Base-by-base conservation (phyloP, 2,888 invertebrate genomes). In the Microctonus hyperodae region DNA sequence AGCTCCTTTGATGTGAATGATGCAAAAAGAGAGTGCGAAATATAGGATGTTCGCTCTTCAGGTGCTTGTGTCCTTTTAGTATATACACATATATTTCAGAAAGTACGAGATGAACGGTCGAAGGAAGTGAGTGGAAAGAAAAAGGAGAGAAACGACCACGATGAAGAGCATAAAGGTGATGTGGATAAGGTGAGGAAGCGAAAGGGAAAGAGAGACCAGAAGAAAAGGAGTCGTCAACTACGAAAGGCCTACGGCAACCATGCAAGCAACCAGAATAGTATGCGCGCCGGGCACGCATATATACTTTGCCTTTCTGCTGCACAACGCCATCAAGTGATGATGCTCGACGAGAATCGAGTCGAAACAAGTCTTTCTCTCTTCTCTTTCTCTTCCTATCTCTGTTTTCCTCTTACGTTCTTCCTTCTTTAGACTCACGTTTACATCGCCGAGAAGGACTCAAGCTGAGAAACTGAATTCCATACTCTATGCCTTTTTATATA, bases 401-500 rank as follows among this genome's bases (percentile, higher is more conserved):
- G 16, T n/a, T 44, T n/a, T n/a, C 16, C 16, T 7, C 5, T 44
- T 44, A 7, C 16, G 16, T 9, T 44, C 44, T 16, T 5, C 16
- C 44, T 44, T 44, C n/a, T n/a, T n/a, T 44, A 44, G 44, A 44
- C 44, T 44, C 3, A 16, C 59, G 48, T 48, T 44, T 53, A 53
- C 60, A 65, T n/a, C n/a, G 76, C 75, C 72, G 68, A 74, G 75
- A 70, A 71, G 73, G 76, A 75, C 76, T 80, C 79, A 80, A 80
- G 80, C 80, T 79, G 79, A 75, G 80, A 80, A 77, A 73, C 78
- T 79, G 79, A 80, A 80, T 80, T 80, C 79, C 80, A 79, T 74
- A 75, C 77, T 76, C 77, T 78, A 77, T 76, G 78, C 77, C 76
- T 79, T 78, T 44, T 79, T 79, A 79, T 79, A 79, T 79, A 79